phyloP scores from a whole-genome alignment of 2,113 vertebrate species.

The Python bivittatus region DNA sequence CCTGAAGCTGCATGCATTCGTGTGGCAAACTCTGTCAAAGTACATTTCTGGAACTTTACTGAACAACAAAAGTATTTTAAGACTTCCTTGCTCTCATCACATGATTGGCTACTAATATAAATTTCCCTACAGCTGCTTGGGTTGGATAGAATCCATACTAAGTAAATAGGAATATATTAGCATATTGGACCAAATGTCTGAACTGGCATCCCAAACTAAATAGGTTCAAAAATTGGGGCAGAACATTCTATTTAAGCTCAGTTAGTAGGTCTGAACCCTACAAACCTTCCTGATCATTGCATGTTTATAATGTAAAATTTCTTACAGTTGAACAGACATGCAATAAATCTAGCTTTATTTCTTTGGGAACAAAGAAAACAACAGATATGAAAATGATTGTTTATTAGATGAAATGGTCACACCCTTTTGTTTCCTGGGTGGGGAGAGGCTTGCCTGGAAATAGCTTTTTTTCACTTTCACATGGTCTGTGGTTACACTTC shows the following conservation, averaged over 20 bases:
- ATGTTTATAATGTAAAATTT: not conserved
- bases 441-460: slow-evolving; percentile 47
- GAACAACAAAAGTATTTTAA: not conserved
- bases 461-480: slow-evolving; percentile 49
- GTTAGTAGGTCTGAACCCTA: not conserved
- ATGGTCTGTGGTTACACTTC: slow-evolving; percentile 13
- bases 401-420: slow-evolving; percentile 29
- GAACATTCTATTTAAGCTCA: not conserved
- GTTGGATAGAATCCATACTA: not conserved
- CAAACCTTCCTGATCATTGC: not conserved
- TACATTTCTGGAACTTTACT: not conserved
- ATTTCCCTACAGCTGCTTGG: not conserved
- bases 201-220: not conserved
- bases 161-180: not conserved
- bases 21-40: not conserved
- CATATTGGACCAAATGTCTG: not conserved
- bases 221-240: not conserved
- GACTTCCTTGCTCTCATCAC: not conserved
- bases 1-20: not conserved
- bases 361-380: not conserved
- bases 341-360: not conserved
- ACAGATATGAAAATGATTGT: slow-evolving; percentile 25
- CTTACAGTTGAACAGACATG: not conserved
- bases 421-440: slow-evolving; percentile 66
- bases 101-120: not conserved